Base-by-base conservation (phyloP, 2,113 vertebrate genomes). In the Sturnus vulgaris region DNA sequence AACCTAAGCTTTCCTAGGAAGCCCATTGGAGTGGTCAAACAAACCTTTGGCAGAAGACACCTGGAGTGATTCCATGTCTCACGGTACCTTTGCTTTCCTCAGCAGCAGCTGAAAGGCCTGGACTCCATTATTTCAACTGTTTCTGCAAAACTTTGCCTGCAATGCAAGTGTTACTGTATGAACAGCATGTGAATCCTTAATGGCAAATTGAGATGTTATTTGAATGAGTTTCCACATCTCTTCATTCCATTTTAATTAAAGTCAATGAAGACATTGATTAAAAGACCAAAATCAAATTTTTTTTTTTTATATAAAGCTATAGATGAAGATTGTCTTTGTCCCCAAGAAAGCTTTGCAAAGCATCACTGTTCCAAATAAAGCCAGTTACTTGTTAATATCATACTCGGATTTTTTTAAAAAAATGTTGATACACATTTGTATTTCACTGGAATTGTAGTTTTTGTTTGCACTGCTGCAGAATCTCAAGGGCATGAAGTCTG, bases 221-320 rank as follows among this genome's bases (percentile, higher is more conserved):
- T 92, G 78, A 95, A 93, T 91, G 37, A 78, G n/a, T 78, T 89
- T 5, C 37, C 37, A 71, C 5, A 2, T 81, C 4, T 89, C 75
- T 83, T 93, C n/a, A 56, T 94, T 95, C 19, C 5, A 12, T 63
- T 95, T 95, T 94, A 91, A 94, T 96, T 93, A 86, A 93, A 95
- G 84, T 40, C 31, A 79, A 52, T 91, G 72, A 80, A 35, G 30
- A 46, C 85, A 90, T 76, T 92, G 79, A 91, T 90, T 92, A 35
- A 81, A 94, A 91, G 40, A 88, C 30, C n/a, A 85, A 85, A 89
- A 91, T 50, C 13, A 27, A 24, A 24, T 1, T 21, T 18, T 22
- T 23, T 22, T 11, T 28, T 13, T 42, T 42, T 19, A 66, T 91
- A 42, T 31, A 72, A 88, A 31, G 31, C 13, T 73, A 12, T 55